A percentile compares a stretch with the other conserved stretches of the same genome.
Evolutionary conservation across 2,797 vertebrate genomes (phyloP).

Genomic region (Channa striata): DNA sequence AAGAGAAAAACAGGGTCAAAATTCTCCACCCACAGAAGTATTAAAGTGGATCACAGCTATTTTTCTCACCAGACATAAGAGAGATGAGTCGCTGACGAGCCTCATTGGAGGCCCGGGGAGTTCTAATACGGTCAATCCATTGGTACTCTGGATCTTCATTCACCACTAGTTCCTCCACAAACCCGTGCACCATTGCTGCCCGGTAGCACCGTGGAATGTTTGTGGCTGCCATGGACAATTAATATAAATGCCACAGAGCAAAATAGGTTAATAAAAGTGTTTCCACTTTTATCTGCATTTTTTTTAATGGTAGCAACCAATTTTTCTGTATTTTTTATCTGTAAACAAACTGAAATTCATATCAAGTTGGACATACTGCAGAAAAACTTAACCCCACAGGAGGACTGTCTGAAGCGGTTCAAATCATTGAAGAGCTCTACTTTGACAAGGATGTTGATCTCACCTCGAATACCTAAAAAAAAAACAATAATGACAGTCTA

Average conservation of each 20-base stretch:
- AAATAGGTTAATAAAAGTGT: background rate
- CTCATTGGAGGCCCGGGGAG: slow-evolving; percentile 96
- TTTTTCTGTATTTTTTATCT: background rate
- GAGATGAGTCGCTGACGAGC: slow-evolving; percentile 98
- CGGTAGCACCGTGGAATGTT: slow-evolving; percentile 95
- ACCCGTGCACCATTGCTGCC: slow-evolving; percentile 94
- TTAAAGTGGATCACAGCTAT: background rate
- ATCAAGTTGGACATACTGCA: slow-evolving; percentile 90
- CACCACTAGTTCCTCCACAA: slow-evolving; percentile 98
- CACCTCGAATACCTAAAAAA: slow-evolving; percentile 92
- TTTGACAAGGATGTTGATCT: slow-evolving; percentile 97
- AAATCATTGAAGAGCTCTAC: slow-evolving; percentile 99
- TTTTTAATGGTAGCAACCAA: background rate
- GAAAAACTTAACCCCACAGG: slow-evolving; percentile 98
- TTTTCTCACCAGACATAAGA: slow-evolving; percentile 94
- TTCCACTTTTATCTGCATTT: background rate
- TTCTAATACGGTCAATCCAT: slow-evolving; percentile 98
- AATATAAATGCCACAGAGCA: background rate
- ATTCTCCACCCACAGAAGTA: background rate
- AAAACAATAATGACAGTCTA: slow-evolving; percentile 8
- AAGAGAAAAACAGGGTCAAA: background rate
- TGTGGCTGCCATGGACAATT: slow-evolving; percentile 82
- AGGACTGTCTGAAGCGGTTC: slow-evolving; percentile 98
- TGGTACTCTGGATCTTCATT: slow-evolving; percentile 99
- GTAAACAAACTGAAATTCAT: slow-evolving; percentile 19